Base-by-base conservation (phyloP, 2,113 vertebrate genomes). In the Xyliphius kryptos region DNA sequence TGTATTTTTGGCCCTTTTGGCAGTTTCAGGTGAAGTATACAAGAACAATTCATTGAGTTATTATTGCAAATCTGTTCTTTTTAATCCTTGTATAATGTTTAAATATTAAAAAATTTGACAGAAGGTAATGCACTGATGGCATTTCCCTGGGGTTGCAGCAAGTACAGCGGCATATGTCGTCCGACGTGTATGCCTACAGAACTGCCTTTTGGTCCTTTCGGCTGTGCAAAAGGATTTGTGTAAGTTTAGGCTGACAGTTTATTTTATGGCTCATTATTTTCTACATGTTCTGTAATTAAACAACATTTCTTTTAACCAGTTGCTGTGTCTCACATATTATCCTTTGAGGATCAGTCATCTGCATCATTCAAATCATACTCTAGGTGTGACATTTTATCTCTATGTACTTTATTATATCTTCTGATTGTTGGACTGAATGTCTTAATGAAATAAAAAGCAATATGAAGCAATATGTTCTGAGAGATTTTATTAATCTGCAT, bases 181-280 rank as follows among this genome's bases (percentile, higher is more conserved):
- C 40, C 72, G 0, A 10, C 55, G 3, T 83, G 81, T 9, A 70
- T 68, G 17, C 61, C 71, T 12, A 58, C 63, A 32, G 81, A 83
- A 50, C 66, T 72, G 3, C 59, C 69, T 1, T 64, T 79, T 16
- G 76, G 78, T 6, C 71, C 63, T 11, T 63, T 72, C 41, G 76
- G 73, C 47, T 81, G 81, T 50, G 61, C 67, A 8, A 77, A 75
- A 52, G 77, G 70, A 56, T 59, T 67, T 51, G 51, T 74, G 79
- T 82, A 76, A 56, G 79, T 77, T 50, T 53, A 55, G 9, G 32
- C 6, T 32, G 2, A 12, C 15, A 16, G 20, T 9, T 3, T 54
- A n/a, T 52, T 3, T 41, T 9, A 41, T 14, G 26, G 2, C 26
- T 32, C 4, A 3, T 5, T 32, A 2, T 32, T 32, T 32, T 32